These are phyloP conservation scores for Argynnis bischoffii DNA, from an alignment of 2,888 invertebrate species.

Conservation along the genomic window DNA sequence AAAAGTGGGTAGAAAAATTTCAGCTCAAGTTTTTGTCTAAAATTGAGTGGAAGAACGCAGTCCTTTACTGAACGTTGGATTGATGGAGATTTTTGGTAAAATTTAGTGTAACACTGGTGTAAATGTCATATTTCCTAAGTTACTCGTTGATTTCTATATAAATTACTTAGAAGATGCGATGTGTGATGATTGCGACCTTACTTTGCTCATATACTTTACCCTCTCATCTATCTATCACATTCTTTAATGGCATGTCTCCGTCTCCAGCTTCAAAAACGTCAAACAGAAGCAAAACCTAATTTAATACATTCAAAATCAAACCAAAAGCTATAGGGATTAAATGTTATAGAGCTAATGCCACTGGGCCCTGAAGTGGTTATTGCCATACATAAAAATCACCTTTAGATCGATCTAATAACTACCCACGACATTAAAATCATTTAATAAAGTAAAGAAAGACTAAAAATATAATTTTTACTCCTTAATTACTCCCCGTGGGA, in stretches of 20 bases:
- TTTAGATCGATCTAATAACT: conserved; percentile 9
- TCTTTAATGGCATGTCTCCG: neutral
- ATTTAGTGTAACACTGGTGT: too few species aligned
- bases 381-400: neutral
- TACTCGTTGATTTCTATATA: too few species aligned
- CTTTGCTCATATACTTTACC: too few species aligned
- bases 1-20: too few species aligned
- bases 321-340: conserved; percentile 7
- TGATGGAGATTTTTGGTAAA: too few species aligned
- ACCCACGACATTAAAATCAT: conserved; percentile 1
- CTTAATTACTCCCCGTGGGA: conserved; percentile 9
- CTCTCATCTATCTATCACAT: conserved; percentile 8
- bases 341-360: too few species aligned
- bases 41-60: too few species aligned
- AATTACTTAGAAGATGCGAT: too few species aligned
- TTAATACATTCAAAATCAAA: conserved; percentile 1
- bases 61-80: too few species aligned
- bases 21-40: too few species aligned
- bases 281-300: neutral
- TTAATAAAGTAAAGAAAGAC: conserved; percentile 7
- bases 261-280: neutral
- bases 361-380: neutral
- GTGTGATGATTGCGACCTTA: too few species aligned
- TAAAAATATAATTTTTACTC: conserved; percentile 6
- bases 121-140: too few species aligned